These are phyloP conservation scores for Urosaurus nigricauda DNA, from an alignment of 2,797 vertebrate genomes.

Conservation along the genomic window DNA sequence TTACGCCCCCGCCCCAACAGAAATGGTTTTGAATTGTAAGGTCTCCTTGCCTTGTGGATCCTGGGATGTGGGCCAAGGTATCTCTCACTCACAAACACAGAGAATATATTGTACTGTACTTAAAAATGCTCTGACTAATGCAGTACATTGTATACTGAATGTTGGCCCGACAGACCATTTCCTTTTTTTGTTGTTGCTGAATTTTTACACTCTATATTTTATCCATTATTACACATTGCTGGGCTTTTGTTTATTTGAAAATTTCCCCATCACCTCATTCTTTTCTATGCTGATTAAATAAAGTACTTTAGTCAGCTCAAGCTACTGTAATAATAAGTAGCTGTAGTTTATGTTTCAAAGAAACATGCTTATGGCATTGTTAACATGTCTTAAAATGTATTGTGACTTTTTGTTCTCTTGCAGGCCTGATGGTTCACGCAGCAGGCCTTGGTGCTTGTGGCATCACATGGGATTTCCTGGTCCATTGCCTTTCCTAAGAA, in stretches of 20 bases:
- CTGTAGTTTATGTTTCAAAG: slow-evolving; percentile 49
- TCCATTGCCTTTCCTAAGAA: slow-evolving; percentile 48
- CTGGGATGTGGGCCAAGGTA: slow-evolving; percentile 71
- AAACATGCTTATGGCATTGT: slow-evolving; percentile 15
- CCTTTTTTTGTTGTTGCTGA: slow-evolving; percentile 68
- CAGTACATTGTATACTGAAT: slow-evolving; percentile 8
- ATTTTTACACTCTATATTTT: slow-evolving; percentile 55
- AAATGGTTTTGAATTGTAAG: slow-evolving; percentile 25
- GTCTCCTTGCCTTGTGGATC: slow-evolving; percentile 71
- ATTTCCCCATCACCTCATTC: slow-evolving; percentile 41
- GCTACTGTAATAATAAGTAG: not conserved
- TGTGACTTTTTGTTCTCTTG: slow-evolving; percentile 41
- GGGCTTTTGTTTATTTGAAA: slow-evolving; percentile 50
- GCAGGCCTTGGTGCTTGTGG: slow-evolving; percentile 53
- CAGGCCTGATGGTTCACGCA: slow-evolving; percentile 59
- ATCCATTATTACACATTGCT: slow-evolving; percentile 49
- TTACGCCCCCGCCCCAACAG: not conserved
- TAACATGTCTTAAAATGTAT: slow-evolving; percentile 45
- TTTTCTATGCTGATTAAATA: slow-evolving; percentile 40
- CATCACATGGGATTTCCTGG: slow-evolving; percentile 60
- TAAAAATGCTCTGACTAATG: slow-evolving; percentile 19
- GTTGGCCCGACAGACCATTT: slow-evolving; percentile 66
- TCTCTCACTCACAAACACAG: slow-evolving; percentile 66
- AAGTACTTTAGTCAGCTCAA: slow-evolving; percentile 27
- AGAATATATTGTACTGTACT: slow-evolving; percentile 45